Base-by-base conservation (phyloP, 2,888 invertebrate species). In the Diogma glabrata region DNA sequence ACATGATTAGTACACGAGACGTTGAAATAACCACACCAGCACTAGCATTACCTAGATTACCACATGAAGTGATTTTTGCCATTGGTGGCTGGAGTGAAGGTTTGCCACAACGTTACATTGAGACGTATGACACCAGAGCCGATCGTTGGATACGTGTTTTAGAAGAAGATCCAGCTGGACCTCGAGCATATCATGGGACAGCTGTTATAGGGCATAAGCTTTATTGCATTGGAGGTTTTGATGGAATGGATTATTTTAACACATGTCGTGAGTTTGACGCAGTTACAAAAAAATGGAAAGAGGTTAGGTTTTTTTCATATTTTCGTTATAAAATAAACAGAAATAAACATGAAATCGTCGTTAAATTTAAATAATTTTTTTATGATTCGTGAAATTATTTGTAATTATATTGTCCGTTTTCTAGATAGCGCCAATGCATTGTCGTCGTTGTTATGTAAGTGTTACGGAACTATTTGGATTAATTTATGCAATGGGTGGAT, bases 141-240 rank as follows among this genome's bases (percentile, higher is more conserved):
- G 91, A 92, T 69, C 79, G 90, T 46, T 92, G 92, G 91, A 84
- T 90, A 48, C 63, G 64, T 49, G 66, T 69, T 20, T 60, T 60
- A 16, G 84, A 88, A 62, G 84, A 85, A 43, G 90, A 90, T 67
- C 82, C 86, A 3, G 78, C 79, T 10, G 91, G 90, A 20, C 87
- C 92, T 0, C 75, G 93, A 50, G 93, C 92, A 1, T 94, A 94
- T 66, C 94, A 94, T 63, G 93, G 93, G n/a, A 87, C 90, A 0
- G 90, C 88, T 0, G 88, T 92, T 0, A 76, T 94, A 1, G 88
- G 85, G 0, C 79, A 78, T 58, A 81, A 84, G 61, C 88, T 95
- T 56, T 93, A 86, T 68, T 83, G 91, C 4, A 85, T 94, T 57
- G 94, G 95, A 0, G 94, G 94, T 4, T 94, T 92, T 63, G 89